Percentiles rank a stretch among this genome's conserved stretches.
Evolutionary conservation across 2,888 invertebrate species (phyloP).

Genomic region (Hylaea fasciaria): DNA sequence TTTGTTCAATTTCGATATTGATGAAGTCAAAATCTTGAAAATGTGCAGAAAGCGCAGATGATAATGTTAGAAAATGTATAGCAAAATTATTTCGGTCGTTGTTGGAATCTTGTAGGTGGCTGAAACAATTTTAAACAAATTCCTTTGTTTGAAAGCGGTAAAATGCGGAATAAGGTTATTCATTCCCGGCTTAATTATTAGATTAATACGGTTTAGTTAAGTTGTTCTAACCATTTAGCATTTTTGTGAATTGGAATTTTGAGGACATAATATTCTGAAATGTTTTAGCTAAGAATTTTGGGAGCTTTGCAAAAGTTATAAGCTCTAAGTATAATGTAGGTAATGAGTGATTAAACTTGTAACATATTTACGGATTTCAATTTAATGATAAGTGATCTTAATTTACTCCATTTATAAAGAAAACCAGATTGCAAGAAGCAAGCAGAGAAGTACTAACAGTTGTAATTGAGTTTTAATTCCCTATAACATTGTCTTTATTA

Average conservation of each 20-base stretch:
- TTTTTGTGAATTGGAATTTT: conserved; percentile 26
- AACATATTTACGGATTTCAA: background rate
- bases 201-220: conserved; percentile 20
- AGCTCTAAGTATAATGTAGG: too few species aligned
- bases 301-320: conserved; percentile 2
- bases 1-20: background rate
- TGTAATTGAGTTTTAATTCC: background rate
- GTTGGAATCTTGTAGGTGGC: conserved; percentile 51
- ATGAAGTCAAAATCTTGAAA: background rate
- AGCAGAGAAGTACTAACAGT: background rate
- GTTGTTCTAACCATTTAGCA: conserved; percentile 23
- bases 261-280: conserved; percentile 4
- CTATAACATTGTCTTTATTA: conserved; percentile 8
- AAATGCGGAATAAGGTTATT: conserved; percentile 53
- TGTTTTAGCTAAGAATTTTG: conserved; percentile 23
- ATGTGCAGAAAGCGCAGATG: conserved; percentile 37
- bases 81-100: conserved; percentile 47
- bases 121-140: conserved; percentile 57
- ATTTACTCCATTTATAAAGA: conserved; percentile 1
- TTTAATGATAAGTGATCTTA: conserved; percentile 4
- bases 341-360: conserved; percentile 4
- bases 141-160: conserved; percentile 53
- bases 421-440: conserved; percentile 8
- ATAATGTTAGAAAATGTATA: conserved; percentile 43
- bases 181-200: conserved; percentile 39